These are phyloP conservation scores for Drosophila differens DNA, from an alignment of 2,888 invertebrate genomes.

Conservation along the genomic window DNA sequence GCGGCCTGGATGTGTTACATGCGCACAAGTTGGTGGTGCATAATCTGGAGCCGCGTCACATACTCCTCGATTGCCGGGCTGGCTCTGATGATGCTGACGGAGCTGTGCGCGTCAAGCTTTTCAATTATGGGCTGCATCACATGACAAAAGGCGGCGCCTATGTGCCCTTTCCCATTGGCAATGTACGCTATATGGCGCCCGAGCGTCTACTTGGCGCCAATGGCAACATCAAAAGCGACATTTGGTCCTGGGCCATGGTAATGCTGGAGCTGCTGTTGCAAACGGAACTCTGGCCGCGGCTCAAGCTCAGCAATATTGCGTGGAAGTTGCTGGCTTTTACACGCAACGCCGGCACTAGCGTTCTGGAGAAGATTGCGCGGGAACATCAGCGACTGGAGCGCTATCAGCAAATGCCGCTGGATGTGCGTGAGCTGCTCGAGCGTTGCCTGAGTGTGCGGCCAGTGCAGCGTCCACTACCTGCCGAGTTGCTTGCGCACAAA, in stretches of 20 bases:
- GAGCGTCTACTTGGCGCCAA: slow-evolving; percentile 90
- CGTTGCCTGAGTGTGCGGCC: slow-evolving; percentile 90
- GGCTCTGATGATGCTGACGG: slow-evolving; percentile 85
- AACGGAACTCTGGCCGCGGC: slow-evolving; percentile 88
- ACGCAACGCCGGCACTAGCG: slow-evolving; percentile 67
- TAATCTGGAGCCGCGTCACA: slow-evolving; percentile 93
- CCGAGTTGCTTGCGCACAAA: slow-evolving; percentile 87
- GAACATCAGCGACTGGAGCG: slow-evolving; percentile 89
- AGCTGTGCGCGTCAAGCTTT: slow-evolving; percentile 91
- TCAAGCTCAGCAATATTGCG: slow-evolving; percentile 89
- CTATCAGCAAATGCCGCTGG: slow-evolving; percentile 68
- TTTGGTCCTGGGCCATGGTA: slow-evolving; percentile 98
- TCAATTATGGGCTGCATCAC: slow-evolving; percentile 96
- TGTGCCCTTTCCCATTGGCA: slow-evolving; percentile 95
- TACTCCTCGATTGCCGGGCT: slow-evolving; percentile 88
- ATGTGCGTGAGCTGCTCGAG: slow-evolving; percentile 87
- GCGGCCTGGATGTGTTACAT: slow-evolving; percentile 91
- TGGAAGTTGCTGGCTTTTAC: slow-evolving; percentile 89
- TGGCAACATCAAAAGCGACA: slow-evolving; percentile 92
- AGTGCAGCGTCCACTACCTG: slow-evolving; percentile 87
- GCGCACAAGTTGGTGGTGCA: slow-evolving; percentile 90
- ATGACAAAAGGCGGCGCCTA: slow-evolving; percentile 95
- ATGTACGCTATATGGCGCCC: slow-evolving; percentile 92
- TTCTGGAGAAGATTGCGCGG: slow-evolving; percentile 91
- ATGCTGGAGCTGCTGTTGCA: slow-evolving; percentile 92